Base-by-base conservation (phyloP, 2,888 invertebrate species). In the Aspidiotus destructor region DNA sequence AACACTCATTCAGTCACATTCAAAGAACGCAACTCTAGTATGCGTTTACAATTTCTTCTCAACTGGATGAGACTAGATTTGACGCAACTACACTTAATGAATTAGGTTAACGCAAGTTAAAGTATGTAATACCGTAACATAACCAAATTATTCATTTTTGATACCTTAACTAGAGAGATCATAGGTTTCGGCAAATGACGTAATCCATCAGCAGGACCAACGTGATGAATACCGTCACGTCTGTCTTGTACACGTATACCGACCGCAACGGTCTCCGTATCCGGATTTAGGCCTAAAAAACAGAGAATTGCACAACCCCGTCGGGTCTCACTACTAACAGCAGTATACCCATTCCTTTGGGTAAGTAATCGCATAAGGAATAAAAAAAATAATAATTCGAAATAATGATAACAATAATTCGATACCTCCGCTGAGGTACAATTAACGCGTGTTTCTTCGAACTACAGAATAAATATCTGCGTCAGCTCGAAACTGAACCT, bases 201-300 rank as follows among this genome's bases (percentile, higher is more conserved):
- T 48, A 78, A 74, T 68, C 75, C 75, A 63, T 75, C 74, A 41
- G 77, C 73, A 8, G 77, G 76, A 41, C 76, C 78, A 71, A 79
- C 78, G 63, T 74, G 74, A 68, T 75, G 77, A 11, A 78, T 78
- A 28, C 83, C 83, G 70, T 78, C 77, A 72, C 79, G 80, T 75
- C 81, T 82, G 67, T 78, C 77, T 55, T 80, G 79, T 70, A 80
- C 75, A 13, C 84, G 79, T 74, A 84, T 84, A 8, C 85, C 85
- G 65, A 85, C 81, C 16, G 79, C 77, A 69, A 75, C 75, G 72
- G 77, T 75, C 58, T 77, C 76, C 16, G 75, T 76, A 62, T 77
- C 76, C n/a, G 77, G 76, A 73, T 78, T 75, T 62, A 74, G 73
- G 60, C 77, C 77, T 77, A 71, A 42, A 64, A 64, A 70, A 72